These are phyloP conservation scores for Actinia tenebrosa DNA, from an alignment of 64 coral and sea anemone species.

Conservation along the genomic window DNA sequence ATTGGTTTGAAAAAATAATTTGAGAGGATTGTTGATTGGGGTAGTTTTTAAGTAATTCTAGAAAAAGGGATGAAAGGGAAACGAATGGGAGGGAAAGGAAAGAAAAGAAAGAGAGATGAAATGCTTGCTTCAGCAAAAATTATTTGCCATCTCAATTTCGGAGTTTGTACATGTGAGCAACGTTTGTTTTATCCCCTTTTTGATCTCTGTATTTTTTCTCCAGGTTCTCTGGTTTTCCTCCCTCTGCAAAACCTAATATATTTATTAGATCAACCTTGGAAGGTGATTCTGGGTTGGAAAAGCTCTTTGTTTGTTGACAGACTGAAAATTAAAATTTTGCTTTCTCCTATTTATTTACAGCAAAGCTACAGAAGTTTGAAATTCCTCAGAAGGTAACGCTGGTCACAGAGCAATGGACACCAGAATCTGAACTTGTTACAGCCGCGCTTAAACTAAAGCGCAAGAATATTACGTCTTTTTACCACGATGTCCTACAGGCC, in stretches of 20 bases:
- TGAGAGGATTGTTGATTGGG: too few relatives aligned
- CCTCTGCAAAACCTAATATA: too few relatives aligned
- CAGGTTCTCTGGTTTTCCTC: too few relatives aligned
- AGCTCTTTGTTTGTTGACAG: not conserved
- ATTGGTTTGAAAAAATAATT: too few relatives aligned
- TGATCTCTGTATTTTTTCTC: too few relatives aligned
- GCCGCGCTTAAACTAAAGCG: constrained; percentile 88
- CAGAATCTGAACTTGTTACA: constrained; percentile 90
- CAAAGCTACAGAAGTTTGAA: constrained; percentile 95
- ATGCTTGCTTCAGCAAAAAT: not conserved
- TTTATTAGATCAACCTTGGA: too few relatives aligned
- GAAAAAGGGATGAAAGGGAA: not conserved
- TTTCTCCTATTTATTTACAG: constrained; percentile 12
- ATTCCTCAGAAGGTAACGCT: constrained; percentile 79
- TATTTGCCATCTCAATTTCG: not conserved
- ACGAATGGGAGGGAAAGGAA: not conserved
- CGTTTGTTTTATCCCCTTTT: too few relatives aligned
- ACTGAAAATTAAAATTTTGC: not conserved
- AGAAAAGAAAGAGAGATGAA: not conserved
- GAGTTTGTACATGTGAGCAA: not conserved
- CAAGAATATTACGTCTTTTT: constrained; percentile 75
- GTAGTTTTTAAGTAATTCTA: not conserved
- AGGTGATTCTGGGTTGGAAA: too few relatives aligned
- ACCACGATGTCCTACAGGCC: constrained; percentile 57
- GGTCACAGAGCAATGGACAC: constrained; percentile 86